Base-by-base conservation (phyloP, 2,888 invertebrate species). In the Chrysolina americana region DNA sequence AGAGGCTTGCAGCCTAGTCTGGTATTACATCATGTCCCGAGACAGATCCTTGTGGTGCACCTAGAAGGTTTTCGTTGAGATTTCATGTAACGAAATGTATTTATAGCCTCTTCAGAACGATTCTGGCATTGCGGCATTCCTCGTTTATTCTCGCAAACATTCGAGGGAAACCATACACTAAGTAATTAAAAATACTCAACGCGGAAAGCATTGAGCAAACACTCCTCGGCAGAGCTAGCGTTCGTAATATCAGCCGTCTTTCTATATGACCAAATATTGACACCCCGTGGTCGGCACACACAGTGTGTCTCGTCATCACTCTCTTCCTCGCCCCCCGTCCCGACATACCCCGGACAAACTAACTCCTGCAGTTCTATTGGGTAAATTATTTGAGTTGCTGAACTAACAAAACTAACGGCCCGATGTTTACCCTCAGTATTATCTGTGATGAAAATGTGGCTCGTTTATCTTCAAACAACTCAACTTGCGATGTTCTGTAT, bases 381-480 rank as follows among this genome's bases (percentile, higher is more conserved):
- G 87, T 87, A 87, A 88, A 88, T 88, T 88, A 88, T 88, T 88
- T 87, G 87, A 88, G 88, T 88, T 88, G 86, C 87, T 87, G 85
- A 88, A 87, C 88, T 88, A 88, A 88, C 87, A 88, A 87, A 87
- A 87, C 87, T 87, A 87, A 87, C 87, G 86, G 87, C 81, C 85
- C 82, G 80, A 78, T 87, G 86, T 88, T 88, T 88, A 84, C 87
- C 80, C 82, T 84, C 83, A 81, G 87, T 86, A 87, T 88, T 87
- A 88, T 87, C 87, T 86, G 86, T 87, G 87, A 87, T 87, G 87
- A 87, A 87, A 87, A 87, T 86, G 86, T 85, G 87, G 86, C 84
- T 84, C 85, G 86, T 85, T 85, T 85, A 82, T 84, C 83, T 83
- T 83, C 84, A 85, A 84, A 85, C 84, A 85, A 83, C 82, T 78